Conservation (phyloP, 2,888 invertebrate genomes). For the Limnephilus lunatus region DNA sequence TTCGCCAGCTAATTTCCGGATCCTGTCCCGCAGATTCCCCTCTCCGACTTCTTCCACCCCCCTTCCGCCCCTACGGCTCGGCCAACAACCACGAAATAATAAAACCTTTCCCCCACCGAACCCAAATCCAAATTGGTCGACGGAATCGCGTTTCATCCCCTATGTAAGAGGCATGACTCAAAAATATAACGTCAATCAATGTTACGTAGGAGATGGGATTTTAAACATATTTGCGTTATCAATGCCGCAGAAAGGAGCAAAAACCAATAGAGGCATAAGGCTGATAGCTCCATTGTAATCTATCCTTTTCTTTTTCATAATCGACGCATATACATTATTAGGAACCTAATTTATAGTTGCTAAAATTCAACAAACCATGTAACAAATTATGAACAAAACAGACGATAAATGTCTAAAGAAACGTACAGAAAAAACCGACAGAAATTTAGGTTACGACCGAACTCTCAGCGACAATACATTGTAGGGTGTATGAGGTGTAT, state of each 20-base stretch:
- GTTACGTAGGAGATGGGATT: slow-evolving; percentile 42
- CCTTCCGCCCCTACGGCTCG: not conserved
- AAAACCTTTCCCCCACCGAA: slow-evolving; percentile 36
- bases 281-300: not conserved
- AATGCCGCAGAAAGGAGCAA: not conserved
- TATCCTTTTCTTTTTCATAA: not conserved
- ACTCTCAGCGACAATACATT: not conserved
- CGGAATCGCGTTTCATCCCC: slow-evolving; percentile 47
- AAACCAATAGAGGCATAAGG: not conserved
- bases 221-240: slow-evolving; percentile 19
- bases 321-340: too few species aligned
- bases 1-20: slow-evolving; percentile 64
- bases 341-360: too few species aligned
- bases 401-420: too few species aligned
- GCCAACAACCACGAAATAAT: slow-evolving; percentile 47
- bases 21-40: slow-evolving; percentile 57
- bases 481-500: not conserved
- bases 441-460: not conserved
- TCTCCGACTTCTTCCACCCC: slow-evolving; percentile 53
- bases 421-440: too few species aligned
- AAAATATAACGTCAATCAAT: slow-evolving; percentile 49
- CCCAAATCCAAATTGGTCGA: slow-evolving; percentile 42
- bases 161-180: slow-evolving; percentile 35
- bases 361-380: too few species aligned
- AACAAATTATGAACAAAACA: too few species aligned